A percentile compares a stretch with the other conserved stretches of the same genome.
Conservation (phyloP, 2,888 invertebrate species). For the Harpalus rubripes region DNA sequence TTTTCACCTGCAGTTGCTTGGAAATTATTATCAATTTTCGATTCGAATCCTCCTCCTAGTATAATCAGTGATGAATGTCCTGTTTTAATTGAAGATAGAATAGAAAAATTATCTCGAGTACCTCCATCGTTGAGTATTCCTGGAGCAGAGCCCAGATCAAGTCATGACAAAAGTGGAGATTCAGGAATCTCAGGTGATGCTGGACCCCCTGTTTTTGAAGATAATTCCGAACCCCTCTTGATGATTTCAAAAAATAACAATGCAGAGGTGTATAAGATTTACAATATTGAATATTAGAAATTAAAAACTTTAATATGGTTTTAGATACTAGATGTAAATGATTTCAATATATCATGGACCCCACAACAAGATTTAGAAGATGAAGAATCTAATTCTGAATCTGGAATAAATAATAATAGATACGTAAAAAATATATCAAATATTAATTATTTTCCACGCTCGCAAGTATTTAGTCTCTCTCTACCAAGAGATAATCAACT, state of each 20-base stretch:
- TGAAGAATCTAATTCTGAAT: constrained; percentile 75
- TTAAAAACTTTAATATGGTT: constrained; percentile 36
- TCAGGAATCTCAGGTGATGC: constrained; percentile 91
- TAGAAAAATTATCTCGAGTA: constrained; percentile 79
- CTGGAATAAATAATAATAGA: constrained; percentile 59
- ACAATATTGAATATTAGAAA: neutral
- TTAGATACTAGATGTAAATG: constrained; percentile 59
- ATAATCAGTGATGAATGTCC: constrained; percentile 74
- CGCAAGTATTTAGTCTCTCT: constrained; percentile 87
- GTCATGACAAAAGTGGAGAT: constrained; percentile 88
- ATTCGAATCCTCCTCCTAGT: constrained; percentile 75
- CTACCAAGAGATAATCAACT: constrained; percentile 84
- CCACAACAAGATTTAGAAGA: constrained; percentile 91
- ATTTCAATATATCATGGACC: constrained; percentile 83
- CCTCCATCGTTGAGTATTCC: constrained; percentile 77
- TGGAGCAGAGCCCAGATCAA: constrained; percentile 78
- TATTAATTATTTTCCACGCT: constrained; percentile 75
- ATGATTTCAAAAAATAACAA: constrained; percentile 73
- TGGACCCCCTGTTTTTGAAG: constrained; percentile 80
- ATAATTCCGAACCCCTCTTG: constrained; percentile 76
- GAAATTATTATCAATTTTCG: constrained; percentile 85
- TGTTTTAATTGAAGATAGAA: constrained; percentile 79
- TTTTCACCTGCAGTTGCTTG: constrained; percentile 92
- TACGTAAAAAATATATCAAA: constrained; percentile 71
- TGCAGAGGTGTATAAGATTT: constrained; percentile 71